Base-by-base conservation (phyloP, 2,888 invertebrate species). In the Ischnura elegans region DNA sequence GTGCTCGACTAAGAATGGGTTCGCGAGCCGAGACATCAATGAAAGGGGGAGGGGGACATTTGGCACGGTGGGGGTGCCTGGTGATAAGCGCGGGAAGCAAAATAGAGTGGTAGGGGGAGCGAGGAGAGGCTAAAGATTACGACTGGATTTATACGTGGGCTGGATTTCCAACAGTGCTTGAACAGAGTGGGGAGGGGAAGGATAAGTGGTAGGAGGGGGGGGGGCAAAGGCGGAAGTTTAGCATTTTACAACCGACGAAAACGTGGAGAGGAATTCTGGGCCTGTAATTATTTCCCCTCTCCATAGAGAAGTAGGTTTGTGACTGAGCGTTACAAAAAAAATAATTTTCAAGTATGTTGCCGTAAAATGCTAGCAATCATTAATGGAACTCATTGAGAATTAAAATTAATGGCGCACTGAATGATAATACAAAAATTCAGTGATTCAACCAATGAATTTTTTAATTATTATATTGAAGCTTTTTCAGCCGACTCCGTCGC, bases 81-180 rank as follows among this genome's bases (percentile, higher is more conserved):
- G 25, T 25, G 46, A 10, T 5, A 16, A 2, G n/a, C 6, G 2
- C 3, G 21, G 25, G 43, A 85, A 25, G 42, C 0, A 19, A 19
- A 25, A 0, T 5, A 8, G 25, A n/a, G n/a, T 2, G 25, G n/a
- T 25, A 0, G 46, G 86, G 86, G 43, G 25, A n/a, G n/a, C 2
- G 25, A 13, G 42, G 0, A n/a, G 86, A 46, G 43, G 4, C 46
- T 43, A 46, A 86, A 46, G 43, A 86, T 43, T 86, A 86, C 86
- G 43, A 86, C 86, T n/a, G 13, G 76, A 86, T n/a, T 86, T 86
- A 51, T 51, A 43, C 86, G 76, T 76, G 76, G 36, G 76, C 76
- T 76, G 76, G 76, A 76, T 76, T 76, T 76, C 76, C 76, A 16
- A 76, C 76, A 13, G 76, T 29, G 76, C 19, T 19, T 8, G 51